Percentiles rank a stretch among this genome's conserved stretches.
Conservation (phyloP, 2,113 vertebrate genomes). For the Pituophis catenifer region DNA sequence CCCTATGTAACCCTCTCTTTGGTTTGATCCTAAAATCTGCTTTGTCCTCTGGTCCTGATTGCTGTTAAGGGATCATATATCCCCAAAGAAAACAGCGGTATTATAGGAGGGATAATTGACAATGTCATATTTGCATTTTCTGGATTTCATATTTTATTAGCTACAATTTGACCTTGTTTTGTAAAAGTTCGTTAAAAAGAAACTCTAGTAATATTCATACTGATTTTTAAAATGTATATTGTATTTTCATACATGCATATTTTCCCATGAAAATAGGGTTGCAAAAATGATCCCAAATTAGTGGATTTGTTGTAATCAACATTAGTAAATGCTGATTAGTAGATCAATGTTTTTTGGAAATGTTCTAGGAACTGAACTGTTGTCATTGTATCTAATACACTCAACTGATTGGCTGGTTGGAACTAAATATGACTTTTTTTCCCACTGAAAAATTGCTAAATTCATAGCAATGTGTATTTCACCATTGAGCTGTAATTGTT, state of each 20-base stretch:
- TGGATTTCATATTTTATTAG: background rate
- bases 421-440: background rate
- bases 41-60: background rate
- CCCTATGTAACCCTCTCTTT: background rate
- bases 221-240: background rate
- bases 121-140: background rate
- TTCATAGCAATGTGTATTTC: background rate
- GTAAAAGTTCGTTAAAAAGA: background rate
- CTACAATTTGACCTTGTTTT: background rate
- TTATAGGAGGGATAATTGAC: background rate
- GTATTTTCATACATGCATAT: background rate
- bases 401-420: background rate
- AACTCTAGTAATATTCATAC: background rate
- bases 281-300: background rate
- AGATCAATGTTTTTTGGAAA: background rate
- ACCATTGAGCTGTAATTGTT: background rate
- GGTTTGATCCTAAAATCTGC: background rate
- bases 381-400: background rate
- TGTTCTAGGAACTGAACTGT: background rate
- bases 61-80: background rate
- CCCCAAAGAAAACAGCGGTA: background rate
- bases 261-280: background rate
- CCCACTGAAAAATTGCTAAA: background rate
- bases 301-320: background rate
- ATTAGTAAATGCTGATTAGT: too few species aligned